phyloP scores from a whole-genome alignment of 2,888 invertebrate species.

The Drosophila lutescens region DNA sequence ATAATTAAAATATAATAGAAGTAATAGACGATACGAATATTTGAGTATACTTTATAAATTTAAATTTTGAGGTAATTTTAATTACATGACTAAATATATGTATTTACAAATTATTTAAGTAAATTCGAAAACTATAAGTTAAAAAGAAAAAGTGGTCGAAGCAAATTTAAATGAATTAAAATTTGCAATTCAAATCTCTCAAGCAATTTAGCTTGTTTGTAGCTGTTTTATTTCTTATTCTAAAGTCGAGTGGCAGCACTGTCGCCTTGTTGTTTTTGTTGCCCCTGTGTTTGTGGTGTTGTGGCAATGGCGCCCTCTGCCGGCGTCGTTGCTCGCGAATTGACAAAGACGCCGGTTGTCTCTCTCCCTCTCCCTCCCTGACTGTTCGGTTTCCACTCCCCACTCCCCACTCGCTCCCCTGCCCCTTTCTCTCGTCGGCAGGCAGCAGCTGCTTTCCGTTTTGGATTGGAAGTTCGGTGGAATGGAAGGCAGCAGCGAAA shows the following conservation, averaged over 20 bases:
- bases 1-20: too few species aligned
- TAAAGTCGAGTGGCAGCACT: background rate
- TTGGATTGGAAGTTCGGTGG: constrained; percentile 35
- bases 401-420: constrained; percentile 13
- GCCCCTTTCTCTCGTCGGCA: constrained; percentile 25
- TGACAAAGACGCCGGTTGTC: constrained; percentile 74
- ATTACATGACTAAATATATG: too few species aligned
- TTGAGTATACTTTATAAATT: too few species aligned
- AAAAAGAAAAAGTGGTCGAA: too few species aligned
- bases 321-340: constrained; percentile 53
- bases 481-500: constrained; percentile 21
- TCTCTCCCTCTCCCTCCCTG: constrained; percentile 23
- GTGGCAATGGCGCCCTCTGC: constrained; percentile 69
- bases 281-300: constrained; percentile 26
- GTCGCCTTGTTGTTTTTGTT: constrained; percentile 6
- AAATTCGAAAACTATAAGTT: too few species aligned
- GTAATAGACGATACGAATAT: too few species aligned
- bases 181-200: background rate
- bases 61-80: too few species aligned
- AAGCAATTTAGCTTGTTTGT: background rate
- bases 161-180: too few species aligned
- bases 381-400: constrained; percentile 5
- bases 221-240: background rate
- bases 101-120: too few species aligned
- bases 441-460: constrained; percentile 52